Evolutionary conservation across 1,140 invertebrate genomes (phyloP).

Genomic region (Drosophila melanogaster): DNA sequence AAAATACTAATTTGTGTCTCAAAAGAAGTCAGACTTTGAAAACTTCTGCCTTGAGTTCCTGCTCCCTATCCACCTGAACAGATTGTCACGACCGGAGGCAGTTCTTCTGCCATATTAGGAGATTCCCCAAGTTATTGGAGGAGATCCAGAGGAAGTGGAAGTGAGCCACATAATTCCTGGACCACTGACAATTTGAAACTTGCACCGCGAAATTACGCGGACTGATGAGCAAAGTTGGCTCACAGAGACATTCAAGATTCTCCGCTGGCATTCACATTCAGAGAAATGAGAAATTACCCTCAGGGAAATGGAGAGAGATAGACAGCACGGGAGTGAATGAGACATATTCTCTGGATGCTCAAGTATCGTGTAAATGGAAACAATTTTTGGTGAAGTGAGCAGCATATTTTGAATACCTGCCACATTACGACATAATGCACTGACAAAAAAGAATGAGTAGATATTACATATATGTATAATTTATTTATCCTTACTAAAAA

Average conservation of each 20-base stretch:
- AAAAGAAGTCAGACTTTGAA: conserved; percentile 24
- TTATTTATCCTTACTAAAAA: not conserved
- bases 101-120: conserved; percentile 25
- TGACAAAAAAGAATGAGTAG: not conserved
- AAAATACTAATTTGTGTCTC: conserved; percentile 65
- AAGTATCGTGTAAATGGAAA: conserved; percentile 68
- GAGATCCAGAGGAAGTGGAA: not conserved
- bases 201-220: conserved; percentile 65
- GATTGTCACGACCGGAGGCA: conserved; percentile 54
- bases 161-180: conserved; percentile 46
- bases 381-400: conserved; percentile 45
- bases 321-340: not conserved
- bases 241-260: conserved; percentile 36
- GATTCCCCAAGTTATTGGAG: not conserved
- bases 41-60: not conserved
- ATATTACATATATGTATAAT: not conserved
- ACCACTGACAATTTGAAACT: conserved; percentile 69
- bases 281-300: conserved; percentile 41
- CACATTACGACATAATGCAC: not conserved
- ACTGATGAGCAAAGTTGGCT: conserved; percentile 72
- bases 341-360: conserved; percentile 16
- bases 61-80: conserved; percentile 37
- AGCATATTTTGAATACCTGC: conserved; percentile 26
- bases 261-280: conserved; percentile 26
- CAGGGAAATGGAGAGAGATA: conserved; percentile 7